These are phyloP conservation scores for Cisticola juncidis DNA, from an alignment of 2,113 vertebrate species.

Conservation along the genomic window DNA sequence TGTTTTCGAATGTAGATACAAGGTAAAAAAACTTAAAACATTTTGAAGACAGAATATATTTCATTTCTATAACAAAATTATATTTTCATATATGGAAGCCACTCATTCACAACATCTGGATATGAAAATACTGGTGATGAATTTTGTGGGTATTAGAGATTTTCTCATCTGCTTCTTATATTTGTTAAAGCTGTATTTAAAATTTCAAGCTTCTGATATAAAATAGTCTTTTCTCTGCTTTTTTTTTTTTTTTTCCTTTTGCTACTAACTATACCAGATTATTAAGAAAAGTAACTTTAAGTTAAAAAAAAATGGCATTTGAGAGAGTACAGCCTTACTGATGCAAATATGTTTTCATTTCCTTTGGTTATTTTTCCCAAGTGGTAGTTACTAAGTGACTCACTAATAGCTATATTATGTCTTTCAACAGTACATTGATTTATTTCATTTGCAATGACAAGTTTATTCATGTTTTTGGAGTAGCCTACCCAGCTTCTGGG, in stretches of 20 bases:
- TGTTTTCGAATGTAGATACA: not conserved
- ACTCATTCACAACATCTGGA: not conserved
- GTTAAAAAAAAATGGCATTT: not conserved
- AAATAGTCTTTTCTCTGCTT: not conserved
- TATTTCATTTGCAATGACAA: not conserved
- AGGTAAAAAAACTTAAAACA: not conserved
- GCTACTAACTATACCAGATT: not conserved
- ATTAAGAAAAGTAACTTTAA: not conserved
- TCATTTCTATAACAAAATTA: not conserved
- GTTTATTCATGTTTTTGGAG: not conserved
- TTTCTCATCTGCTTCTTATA: not conserved
- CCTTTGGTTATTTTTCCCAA: not conserved
- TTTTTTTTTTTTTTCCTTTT: not conserved
- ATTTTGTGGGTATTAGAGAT: not conserved
- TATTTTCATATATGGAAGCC: not conserved
- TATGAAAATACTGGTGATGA: not conserved
- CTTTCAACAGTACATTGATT: constrained; percentile 11
- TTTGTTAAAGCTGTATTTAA: not conserved
- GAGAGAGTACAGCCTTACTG: not conserved
- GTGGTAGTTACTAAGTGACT: not conserved
- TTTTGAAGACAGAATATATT: not conserved
- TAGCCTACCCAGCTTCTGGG: not conserved
- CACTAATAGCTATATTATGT: constrained; percentile 5
- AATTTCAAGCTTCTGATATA: not conserved
- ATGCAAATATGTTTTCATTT: constrained; percentile 12